A percentile compares a stretch with the other conserved stretches of the same genome.
phyloP scores from a whole-genome alignment of 1,140 invertebrate species.

The Cataglyphis hispanica region DNA sequence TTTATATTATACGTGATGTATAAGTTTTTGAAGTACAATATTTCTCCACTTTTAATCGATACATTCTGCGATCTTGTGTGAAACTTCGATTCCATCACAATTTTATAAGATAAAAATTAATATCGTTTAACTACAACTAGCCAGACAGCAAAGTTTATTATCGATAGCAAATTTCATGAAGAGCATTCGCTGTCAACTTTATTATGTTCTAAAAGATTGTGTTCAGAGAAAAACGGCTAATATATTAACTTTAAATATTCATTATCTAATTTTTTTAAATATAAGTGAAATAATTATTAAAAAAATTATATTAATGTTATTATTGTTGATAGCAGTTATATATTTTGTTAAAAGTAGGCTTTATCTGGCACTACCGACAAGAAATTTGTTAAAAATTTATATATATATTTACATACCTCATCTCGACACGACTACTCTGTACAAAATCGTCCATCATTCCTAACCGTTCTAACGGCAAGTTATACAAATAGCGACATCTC shows the following conservation, averaged over 20 bases:
- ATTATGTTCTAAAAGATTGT: too few species aligned
- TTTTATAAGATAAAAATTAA: not conserved
- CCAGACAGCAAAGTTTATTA: not conserved
- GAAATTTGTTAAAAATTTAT: constrained; percentile 1
- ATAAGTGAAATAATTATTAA: not conserved
- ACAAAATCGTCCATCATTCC: too few species aligned
- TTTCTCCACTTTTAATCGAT: not conserved
- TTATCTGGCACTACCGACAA: not conserved
- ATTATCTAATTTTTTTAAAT: not conserved
- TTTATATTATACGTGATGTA: too few species aligned
- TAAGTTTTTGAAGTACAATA: not conserved
- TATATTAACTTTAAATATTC: too few species aligned
- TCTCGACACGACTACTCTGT: not conserved
- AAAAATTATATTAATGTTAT: not conserved
- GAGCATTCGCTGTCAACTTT: too few species aligned
- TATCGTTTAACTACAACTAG: not conserved
- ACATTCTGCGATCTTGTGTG: not conserved
- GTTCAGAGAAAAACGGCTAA: too few species aligned
- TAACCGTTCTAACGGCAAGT: too few species aligned
- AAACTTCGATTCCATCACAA: not conserved
- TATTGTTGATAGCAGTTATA: not conserved
- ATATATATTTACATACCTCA: too few species aligned
- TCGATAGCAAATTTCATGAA: not conserved
- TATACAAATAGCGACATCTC: too few species aligned
- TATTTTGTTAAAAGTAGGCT: not conserved